These are phyloP conservation scores for Cephus nigrinus DNA, from an alignment of 2,888 invertebrate genomes.

Conservation along the genomic window DNA sequence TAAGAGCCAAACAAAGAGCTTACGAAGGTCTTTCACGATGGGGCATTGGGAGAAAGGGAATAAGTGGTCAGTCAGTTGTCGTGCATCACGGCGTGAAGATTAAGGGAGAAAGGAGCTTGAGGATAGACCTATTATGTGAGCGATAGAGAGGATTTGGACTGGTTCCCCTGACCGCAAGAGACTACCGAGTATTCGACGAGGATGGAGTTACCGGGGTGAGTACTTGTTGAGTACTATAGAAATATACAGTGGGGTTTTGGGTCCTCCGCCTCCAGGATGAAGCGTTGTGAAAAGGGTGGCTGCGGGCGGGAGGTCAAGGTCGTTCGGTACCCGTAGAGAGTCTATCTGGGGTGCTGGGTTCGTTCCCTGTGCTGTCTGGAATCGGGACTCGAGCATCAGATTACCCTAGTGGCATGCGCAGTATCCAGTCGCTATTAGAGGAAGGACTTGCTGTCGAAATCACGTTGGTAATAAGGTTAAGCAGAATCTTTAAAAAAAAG, in stretches of 20 bases:
- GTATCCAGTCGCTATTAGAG: too few species aligned
- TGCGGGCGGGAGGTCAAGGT: neutral
- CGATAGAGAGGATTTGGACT: neutral
- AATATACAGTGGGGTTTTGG: neutral
- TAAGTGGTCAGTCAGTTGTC: neutral
- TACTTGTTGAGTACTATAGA: neutral
- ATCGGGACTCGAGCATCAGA: neutral
- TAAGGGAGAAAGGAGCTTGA: neutral
- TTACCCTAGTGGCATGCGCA: neutral
- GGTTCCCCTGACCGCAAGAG: neutral
- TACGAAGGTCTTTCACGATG: neutral
- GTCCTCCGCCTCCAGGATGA: neutral
- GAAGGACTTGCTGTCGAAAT: too few species aligned
- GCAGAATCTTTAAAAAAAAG: too few species aligned
- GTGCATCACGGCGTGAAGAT: too few species aligned
- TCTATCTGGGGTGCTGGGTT: neutral
- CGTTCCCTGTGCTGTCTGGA: neutral
- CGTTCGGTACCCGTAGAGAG: neutral
- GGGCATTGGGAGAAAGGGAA: neutral
- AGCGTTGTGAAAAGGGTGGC: neutral
- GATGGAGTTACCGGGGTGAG: neutral
- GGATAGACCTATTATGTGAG: neutral
- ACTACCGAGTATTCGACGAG: neutral
- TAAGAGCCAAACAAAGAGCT: neutral
- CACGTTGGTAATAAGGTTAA: too few species aligned